These are phyloP conservation scores for Mallotus villosus DNA, from an alignment of 2,797 vertebrate species.

Conservation along the genomic window DNA sequence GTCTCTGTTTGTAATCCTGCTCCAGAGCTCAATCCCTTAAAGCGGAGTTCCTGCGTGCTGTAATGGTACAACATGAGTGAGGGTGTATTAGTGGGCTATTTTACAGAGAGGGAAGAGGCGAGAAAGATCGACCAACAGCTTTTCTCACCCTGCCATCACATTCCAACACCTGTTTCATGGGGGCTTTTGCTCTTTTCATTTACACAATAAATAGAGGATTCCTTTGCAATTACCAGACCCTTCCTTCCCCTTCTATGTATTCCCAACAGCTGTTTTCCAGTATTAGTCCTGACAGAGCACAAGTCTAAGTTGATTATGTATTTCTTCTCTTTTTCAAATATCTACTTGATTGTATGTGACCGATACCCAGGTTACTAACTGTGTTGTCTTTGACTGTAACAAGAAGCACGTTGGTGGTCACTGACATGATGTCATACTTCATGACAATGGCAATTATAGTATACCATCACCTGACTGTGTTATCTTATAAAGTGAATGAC, in stretches of 20 bases:
- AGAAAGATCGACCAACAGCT: slow-evolving; percentile 22
- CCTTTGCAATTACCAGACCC: slow-evolving; percentile 51
- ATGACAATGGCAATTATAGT: neutral
- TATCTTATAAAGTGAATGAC: neutral
- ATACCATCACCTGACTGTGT: neutral
- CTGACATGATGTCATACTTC: neutral
- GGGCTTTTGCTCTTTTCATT: slow-evolving; percentile 51
- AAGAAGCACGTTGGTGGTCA: neutral
- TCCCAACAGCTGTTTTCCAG: slow-evolving; percentile 54
- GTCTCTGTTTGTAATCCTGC: slow-evolving; percentile 46
- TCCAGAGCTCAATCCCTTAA: slow-evolving; percentile 36
- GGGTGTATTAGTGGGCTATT: slow-evolving; percentile 44
- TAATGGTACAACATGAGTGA: slow-evolving; percentile 55
- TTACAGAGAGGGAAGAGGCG: slow-evolving; percentile 20
- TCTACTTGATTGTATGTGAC: neutral
- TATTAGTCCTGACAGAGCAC: slow-evolving; percentile 42
- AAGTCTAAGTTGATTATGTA: slow-evolving; percentile 30
- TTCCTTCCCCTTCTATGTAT: slow-evolving; percentile 50
- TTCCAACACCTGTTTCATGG: slow-evolving; percentile 61
- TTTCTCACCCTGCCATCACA: slow-evolving; percentile 27
- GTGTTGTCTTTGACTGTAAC: neutral
- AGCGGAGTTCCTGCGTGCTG: slow-evolving; percentile 43
- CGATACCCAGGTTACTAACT: neutral
- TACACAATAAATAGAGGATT: slow-evolving; percentile 60
- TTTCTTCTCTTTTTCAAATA: slow-evolving; percentile 18